Evolutionary conservation across 2,888 invertebrate species (phyloP).

Genomic region (Mylabris sibirica): DNA sequence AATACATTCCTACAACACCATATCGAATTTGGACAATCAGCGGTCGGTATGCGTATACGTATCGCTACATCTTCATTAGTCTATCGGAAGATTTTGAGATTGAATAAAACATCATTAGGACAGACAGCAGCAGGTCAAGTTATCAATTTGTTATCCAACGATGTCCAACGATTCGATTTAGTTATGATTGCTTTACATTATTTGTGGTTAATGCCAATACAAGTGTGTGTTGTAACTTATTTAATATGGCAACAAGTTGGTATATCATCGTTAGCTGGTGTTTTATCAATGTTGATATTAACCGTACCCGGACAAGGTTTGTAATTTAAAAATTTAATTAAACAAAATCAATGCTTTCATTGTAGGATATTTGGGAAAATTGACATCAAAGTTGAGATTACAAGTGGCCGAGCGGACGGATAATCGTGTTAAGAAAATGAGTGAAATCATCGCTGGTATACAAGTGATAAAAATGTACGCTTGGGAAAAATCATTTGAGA

Average conservation of each 20-base stretch:
- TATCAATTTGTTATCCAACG: slow-evolving; percentile 83
- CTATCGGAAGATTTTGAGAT: slow-evolving; percentile 70
- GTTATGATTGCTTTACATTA: slow-evolving; percentile 75
- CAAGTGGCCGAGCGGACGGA: slow-evolving; percentile 66
- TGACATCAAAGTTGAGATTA: slow-evolving; percentile 58
- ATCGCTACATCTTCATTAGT: slow-evolving; percentile 79
- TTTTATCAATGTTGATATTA: slow-evolving; percentile 63
- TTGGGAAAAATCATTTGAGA: slow-evolving; percentile 76
- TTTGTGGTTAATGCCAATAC: slow-evolving; percentile 81
- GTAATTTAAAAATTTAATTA: neutral
- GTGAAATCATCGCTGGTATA: slow-evolving; percentile 75
- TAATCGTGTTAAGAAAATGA: slow-evolving; percentile 74
- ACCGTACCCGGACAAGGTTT: slow-evolving; percentile 62
- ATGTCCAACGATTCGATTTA: slow-evolving; percentile 80
- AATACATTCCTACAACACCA: slow-evolving; percentile 69
- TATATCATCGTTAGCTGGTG: slow-evolving; percentile 66
- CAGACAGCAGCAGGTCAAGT: slow-evolving; percentile 84
- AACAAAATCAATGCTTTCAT: slow-evolving; percentile 7
- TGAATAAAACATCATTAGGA: slow-evolving; percentile 74
- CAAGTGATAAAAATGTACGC: slow-evolving; percentile 82
- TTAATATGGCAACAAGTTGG: slow-evolving; percentile 66
- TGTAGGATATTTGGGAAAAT: slow-evolving; percentile 60
- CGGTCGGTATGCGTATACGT: slow-evolving; percentile 78
- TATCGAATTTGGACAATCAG: slow-evolving; percentile 68
- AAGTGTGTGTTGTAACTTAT: slow-evolving; percentile 68